Base-by-base conservation (phyloP, 1,140 invertebrate species). In the Chionoecetes opilio region DNA sequence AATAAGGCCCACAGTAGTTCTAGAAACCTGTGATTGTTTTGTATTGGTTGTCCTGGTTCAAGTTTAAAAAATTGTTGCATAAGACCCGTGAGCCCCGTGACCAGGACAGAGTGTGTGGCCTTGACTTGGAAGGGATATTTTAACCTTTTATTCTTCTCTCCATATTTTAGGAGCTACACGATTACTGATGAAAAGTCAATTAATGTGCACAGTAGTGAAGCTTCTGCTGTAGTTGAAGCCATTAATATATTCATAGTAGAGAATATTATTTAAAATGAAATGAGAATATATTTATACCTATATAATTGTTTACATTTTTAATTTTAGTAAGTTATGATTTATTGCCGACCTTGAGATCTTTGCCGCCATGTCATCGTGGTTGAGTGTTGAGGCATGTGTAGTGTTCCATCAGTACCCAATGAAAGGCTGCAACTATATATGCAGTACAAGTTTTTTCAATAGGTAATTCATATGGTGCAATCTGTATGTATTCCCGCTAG, bases 311-410 rank as follows among this genome's bases (percentile, higher is more conserved):
- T n/a, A 75, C 21, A n/a, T 75, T 75, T 75, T 75, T 75, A 2
- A 21, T 75, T 75, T 75, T n/a, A 75, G n/a, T 75, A 75, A 75
- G 6, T 75, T 75, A n/a, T 75, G n/a, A 75, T n/a, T 75, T 75
- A 75, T 75, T 75, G 26, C 21, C n/a, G 6, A 2, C 21, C 5
- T 17, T 75, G 63, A 75, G n/a, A 75, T 75, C 63, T 63, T 26
- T n/a, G 46, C 41, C 14, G 14, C 21, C 26, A n/a, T n/a, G 26
- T 75, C 8, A 75, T 75, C 14, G 1, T 75, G 8, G 1, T 75
- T 75, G 63, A 75, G 21, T n/a, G n/a, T 75, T n/a, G 63, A 75
- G 63, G 63, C 63, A 75, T 75, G 21, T 75, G 63, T n/a, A 75
- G n/a, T n/a, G 21, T n/a, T 75, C 8, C 63, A 75, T 26, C 21